Conservation (phyloP, 2,888 invertebrate genomes). For the Apodemia mormo region DNA sequence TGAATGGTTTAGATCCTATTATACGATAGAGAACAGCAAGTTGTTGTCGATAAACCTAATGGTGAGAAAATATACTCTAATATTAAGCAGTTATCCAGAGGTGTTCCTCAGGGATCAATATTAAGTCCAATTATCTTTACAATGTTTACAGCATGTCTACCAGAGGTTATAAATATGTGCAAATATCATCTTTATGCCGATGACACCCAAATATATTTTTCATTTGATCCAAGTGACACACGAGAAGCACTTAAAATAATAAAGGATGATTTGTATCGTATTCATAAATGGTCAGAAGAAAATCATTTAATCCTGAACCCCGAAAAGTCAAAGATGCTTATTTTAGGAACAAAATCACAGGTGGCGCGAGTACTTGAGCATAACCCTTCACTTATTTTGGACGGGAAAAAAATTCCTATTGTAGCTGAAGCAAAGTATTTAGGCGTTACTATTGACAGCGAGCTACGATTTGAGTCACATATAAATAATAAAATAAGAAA, state of each 20-base stretch:
- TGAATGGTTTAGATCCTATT: constrained; percentile 31
- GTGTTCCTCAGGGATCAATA: constrained; percentile 20
- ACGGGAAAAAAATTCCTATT: not conserved
- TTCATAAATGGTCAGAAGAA: constrained; percentile 17
- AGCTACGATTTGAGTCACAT: not conserved
- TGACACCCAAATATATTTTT: constrained; percentile 15
- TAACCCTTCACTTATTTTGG: not conserved
- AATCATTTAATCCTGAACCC: constrained; percentile 2
- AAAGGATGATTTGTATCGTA: constrained; percentile 9
- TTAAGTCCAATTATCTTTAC: not conserved
- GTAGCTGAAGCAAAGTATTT: not conserved
- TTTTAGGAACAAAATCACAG: constrained; percentile 19
- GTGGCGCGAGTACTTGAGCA: not conserved
- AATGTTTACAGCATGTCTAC: not conserved
- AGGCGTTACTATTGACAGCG: not conserved
- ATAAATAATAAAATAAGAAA: not conserved
- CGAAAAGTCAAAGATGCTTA: constrained; percentile 14
- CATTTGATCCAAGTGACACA: constrained; percentile 10
- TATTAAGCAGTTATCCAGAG: constrained; percentile 6
- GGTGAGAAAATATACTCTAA: not conserved
- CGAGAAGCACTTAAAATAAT: constrained; percentile 1
- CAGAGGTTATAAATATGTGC: not conserved
- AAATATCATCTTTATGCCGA: constrained; percentile 14
- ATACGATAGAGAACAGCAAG: constrained; percentile 22
- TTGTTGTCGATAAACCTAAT: constrained; percentile 10